Evolutionary conservation across 1,140 invertebrate species (phyloP).

Genomic region (Eumeta japonica): DNA sequence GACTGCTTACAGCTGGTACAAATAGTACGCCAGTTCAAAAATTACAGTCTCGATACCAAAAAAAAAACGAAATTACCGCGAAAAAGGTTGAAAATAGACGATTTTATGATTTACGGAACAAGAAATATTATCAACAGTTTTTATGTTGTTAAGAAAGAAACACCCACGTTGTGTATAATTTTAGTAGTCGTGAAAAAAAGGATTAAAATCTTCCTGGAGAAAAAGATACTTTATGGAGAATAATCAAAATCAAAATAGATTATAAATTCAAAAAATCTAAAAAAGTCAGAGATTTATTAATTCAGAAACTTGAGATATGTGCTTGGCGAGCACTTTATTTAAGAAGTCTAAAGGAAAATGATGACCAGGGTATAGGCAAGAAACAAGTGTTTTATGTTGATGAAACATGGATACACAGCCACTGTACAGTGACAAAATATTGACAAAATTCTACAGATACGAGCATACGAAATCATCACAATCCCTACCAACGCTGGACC

Average conservation of each 20-base stretch:
- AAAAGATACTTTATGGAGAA: background rate
- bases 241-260: background rate
- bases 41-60: too few species aligned
- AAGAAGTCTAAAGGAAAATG: background rate
- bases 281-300: background rate
- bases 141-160: background rate
- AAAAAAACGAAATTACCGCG: too few species aligned
- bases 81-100: background rate
- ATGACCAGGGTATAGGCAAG: background rate
- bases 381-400: slow-evolving; percentile 12
- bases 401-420: slow-evolving; percentile 13
- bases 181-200: background rate
- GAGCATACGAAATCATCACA: too few species aligned
- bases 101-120: background rate
- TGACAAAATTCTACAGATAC: slow-evolving; percentile 3
- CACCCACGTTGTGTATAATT: background rate
- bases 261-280: slow-evolving; percentile 1
- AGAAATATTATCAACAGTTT: slow-evolving; percentile 2
- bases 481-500: too few species aligned
- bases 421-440: slow-evolving; percentile 1
- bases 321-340: background rate
- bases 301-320: background rate
- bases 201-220: slow-evolving; percentile 1
- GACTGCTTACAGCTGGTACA: too few species aligned
- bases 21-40: too few species aligned